These are phyloP conservation scores for Limenitis camilla DNA, from an alignment of 2,888 invertebrate genomes.

Conservation along the genomic window DNA sequence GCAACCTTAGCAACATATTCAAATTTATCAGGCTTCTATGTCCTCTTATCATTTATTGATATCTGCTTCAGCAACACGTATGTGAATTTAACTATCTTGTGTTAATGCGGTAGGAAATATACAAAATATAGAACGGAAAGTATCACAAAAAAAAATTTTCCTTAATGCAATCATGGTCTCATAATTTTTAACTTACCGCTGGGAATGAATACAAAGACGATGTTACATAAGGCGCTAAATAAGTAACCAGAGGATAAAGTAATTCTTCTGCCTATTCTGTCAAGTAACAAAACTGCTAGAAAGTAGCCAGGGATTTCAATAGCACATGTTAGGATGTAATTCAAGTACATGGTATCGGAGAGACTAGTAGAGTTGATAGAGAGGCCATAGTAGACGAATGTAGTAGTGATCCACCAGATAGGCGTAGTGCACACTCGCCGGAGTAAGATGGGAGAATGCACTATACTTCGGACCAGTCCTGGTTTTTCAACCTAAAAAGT, in stretches of 20 bases:
- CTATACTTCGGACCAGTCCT: slow-evolving; percentile 45
- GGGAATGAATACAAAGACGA: slow-evolving; percentile 26
- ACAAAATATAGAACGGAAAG: no score
- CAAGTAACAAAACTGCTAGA: slow-evolving; percentile 74
- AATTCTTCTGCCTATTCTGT: slow-evolving; percentile 73
- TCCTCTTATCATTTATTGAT: no score
- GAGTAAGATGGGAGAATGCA: slow-evolving; percentile 65
- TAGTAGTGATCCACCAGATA: slow-evolving; percentile 78
- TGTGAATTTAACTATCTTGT: no score
- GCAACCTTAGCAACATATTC: no score
- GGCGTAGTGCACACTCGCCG: slow-evolving; percentile 70
- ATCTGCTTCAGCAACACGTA: no score
- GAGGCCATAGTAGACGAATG: slow-evolving; percentile 79
- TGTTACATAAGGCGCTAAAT: slow-evolving; percentile 24
- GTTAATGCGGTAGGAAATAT: no score
- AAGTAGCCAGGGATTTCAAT: slow-evolving; percentile 82
- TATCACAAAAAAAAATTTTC: no score
- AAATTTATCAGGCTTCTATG: no score
- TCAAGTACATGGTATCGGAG: slow-evolving; percentile 77
- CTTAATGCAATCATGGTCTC: neutral
- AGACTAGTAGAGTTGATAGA: slow-evolving; percentile 78
- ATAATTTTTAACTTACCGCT: slow-evolving; percentile 27
- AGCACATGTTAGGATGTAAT: slow-evolving; percentile 75
- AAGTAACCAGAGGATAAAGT: slow-evolving; percentile 71
- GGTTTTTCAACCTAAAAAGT: slow-evolving; percentile 5